phyloP scores from a whole-genome alignment of 2,888 invertebrate genomes.

The Axea sp. region DNA sequence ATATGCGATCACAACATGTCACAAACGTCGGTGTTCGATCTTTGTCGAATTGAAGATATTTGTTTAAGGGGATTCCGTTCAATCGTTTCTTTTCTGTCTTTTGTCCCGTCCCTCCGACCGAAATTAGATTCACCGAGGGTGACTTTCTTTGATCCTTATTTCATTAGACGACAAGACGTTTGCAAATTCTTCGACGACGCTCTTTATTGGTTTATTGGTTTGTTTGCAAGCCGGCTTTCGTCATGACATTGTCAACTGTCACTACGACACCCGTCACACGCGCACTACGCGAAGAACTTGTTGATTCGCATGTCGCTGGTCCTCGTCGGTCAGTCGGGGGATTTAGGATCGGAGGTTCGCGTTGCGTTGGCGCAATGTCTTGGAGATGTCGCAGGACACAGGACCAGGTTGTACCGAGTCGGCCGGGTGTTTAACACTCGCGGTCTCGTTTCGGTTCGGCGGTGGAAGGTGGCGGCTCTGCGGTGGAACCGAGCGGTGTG shows the following conservation, averaged over 20 bases:
- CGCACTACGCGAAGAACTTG: constrained; percentile 36
- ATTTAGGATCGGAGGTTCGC: background rate
- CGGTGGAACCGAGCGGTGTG: constrained; percentile 79
- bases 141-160: constrained; percentile 78
- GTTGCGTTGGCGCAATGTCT: constrained; percentile 10
- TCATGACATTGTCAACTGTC: constrained; percentile 16
- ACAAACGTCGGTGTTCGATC: constrained; percentile 5
- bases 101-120: constrained; percentile 24
- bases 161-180: constrained; percentile 75
- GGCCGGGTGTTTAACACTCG: constrained; percentile 76
- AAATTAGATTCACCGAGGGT: constrained; percentile 66
- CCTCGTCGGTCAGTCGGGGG: background rate
- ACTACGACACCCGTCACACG: constrained; percentile 18
- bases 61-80: background rate
- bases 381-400: constrained; percentile 19
- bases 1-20: constrained; percentile 57
- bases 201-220: constrained; percentile 73
- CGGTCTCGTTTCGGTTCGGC: constrained; percentile 78
- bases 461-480: constrained; percentile 79
- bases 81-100: too few relatives aligned
- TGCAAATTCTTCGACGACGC: constrained; percentile 76
- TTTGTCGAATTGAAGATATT: constrained; percentile 5
- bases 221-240: background rate
- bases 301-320: constrained; percentile 35
- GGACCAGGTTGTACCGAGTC: constrained; percentile 46